A percentile compares a stretch with the other conserved stretches of the same genome.
These are phyloP conservation scores for Garra rufa DNA, from an alignment of 2,113 vertebrate genomes.

Conservation along the genomic window DNA sequence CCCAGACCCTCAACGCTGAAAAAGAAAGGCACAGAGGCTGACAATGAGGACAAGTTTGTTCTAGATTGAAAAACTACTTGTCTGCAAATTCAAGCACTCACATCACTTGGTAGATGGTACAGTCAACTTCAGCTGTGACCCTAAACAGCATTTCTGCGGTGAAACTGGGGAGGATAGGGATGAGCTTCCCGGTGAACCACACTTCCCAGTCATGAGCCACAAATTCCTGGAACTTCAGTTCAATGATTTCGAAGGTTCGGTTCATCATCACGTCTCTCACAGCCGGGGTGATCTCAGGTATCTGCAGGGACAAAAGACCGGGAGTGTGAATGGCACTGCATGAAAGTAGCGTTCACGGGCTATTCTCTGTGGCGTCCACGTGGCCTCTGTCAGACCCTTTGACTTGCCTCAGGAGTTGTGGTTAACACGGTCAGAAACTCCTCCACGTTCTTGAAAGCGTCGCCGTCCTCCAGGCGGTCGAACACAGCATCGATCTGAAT, in stretches of 20 bases:
- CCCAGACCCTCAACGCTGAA: constrained; percentile 2
- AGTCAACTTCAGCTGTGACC: not conserved
- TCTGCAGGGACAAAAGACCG: not conserved
- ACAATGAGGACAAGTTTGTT: no score
- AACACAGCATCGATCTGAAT: constrained; percentile 23
- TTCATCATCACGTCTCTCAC: constrained; percentile 60
- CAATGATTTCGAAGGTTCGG: constrained; percentile 61
- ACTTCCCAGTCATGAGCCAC: not conserved
- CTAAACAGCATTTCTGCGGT: constrained; percentile 38
- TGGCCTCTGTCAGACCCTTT: not conserved
- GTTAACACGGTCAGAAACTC: constrained; percentile 34
- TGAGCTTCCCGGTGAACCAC: constrained; percentile 47
- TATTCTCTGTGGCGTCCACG: not conserved
- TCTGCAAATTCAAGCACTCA: constrained; percentile 37
- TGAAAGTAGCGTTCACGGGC: not conserved
- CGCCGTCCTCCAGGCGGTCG: constrained; percentile 21
- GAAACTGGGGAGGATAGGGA: constrained; percentile 50
- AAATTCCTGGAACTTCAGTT: constrained; percentile 4
- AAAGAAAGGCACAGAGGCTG: not conserved
- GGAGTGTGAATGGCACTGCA: not conserved
- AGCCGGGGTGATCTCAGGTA: not conserved
- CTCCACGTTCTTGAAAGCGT: constrained; percentile 39
- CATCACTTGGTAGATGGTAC: constrained; percentile 55
- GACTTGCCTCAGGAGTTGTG: constrained; percentile 47
- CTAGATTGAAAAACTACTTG: no score